These are phyloP conservation scores for Ophion ventricosus DNA, from an alignment of 2,888 invertebrate genomes.

Conservation along the genomic window DNA sequence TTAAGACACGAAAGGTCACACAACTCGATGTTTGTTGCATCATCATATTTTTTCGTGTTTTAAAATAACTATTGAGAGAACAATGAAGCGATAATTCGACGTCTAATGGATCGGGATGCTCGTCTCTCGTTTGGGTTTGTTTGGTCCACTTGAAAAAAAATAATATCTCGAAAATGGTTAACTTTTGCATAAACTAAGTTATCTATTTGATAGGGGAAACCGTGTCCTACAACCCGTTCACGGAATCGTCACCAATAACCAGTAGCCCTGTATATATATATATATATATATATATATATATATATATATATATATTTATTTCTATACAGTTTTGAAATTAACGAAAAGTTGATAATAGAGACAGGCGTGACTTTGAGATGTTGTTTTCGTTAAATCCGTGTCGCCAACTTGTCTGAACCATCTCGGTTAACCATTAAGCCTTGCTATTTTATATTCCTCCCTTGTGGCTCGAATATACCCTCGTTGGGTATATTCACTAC, in stretches of 20 bases:
- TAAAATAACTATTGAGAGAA: background rate
- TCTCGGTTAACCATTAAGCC: conserved; percentile 60
- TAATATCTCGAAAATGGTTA: too few species aligned
- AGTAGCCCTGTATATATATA: too few species aligned
- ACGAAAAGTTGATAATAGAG: background rate
- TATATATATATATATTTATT: background rate
- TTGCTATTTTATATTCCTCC: conserved; percentile 47
- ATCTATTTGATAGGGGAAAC: too few species aligned
- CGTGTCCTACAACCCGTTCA: too few species aligned
- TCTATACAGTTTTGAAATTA: background rate
- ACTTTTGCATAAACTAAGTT: too few species aligned
- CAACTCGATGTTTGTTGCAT: background rate
- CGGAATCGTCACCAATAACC: too few species aligned
- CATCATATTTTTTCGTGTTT: background rate
- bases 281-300: background rate
- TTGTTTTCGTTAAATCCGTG: conserved; percentile 12
- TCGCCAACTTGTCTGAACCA: conserved; percentile 30
- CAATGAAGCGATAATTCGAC: background rate
- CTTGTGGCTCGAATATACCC: conserved; percentile 17
- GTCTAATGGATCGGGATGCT: background rate
- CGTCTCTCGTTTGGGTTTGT: background rate
- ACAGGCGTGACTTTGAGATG: background rate
- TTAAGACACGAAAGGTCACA: background rate
- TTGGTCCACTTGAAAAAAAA: too few species aligned
- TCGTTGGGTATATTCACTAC: conserved; percentile 6